A percentile compares a stretch with the other conserved stretches of the same genome.
phyloP scores from a whole-genome alignment of 1,140 invertebrate species.

The Chironomus tepperi region DNA sequence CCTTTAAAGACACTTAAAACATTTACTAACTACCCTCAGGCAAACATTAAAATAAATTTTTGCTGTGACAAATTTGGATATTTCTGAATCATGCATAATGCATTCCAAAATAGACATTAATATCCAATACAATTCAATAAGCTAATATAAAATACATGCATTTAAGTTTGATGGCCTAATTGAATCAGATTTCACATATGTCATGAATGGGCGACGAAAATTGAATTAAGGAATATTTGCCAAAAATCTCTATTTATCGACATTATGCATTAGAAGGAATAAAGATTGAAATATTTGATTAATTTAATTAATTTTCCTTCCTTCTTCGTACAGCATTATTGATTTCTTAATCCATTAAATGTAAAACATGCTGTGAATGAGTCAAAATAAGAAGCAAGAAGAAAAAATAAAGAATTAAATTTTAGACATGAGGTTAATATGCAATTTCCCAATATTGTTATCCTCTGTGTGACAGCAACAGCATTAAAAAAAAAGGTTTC shows the following conservation, averaged over 20 bases:
- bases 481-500: background rate
- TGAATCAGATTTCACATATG: background rate
- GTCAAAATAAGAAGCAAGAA: background rate
- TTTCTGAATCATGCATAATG: no score
- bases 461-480: background rate
- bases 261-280: background rate
- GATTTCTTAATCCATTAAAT: background rate
- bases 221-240: background rate
- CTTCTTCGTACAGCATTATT: background rate
- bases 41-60: no score
- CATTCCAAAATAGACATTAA: no score
- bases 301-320: background rate
- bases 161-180: background rate
- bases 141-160: no score
- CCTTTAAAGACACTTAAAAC: no score
- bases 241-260: background rate
- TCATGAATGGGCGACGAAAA: background rate
- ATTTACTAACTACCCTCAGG: no score
- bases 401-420: background rate
- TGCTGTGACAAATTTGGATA: no score
- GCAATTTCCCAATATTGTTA: background rate
- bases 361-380: background rate
- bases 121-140: no score
- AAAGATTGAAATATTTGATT: background rate
- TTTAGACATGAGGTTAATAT: constrained; percentile 2